These are phyloP conservation scores for Cremastinae sp. DNA, from an alignment of 2,888 invertebrate genomes.

Conservation along the genomic window DNA sequence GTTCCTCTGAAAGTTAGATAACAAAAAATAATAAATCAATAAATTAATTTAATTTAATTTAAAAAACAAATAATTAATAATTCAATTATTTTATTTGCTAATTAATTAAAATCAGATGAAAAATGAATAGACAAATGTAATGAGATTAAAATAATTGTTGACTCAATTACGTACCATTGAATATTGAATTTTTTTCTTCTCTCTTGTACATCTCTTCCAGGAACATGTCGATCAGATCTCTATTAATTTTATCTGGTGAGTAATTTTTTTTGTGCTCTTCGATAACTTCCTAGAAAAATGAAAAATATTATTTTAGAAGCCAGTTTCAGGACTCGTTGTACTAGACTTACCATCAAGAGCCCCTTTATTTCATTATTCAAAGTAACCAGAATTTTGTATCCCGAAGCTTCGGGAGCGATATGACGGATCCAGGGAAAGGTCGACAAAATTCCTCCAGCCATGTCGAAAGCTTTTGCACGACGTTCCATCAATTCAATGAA, in stretches of 20 bases:
- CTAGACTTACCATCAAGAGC: slow-evolving; percentile 81
- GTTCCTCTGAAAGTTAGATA: slow-evolving; percentile 83
- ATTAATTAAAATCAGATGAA: not conserved
- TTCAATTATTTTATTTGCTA: not conserved
- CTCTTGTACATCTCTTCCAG: slow-evolving; percentile 83
- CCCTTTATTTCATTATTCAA: slow-evolving; percentile 83
- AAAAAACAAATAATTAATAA: too few relatives aligned
- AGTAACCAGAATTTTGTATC: slow-evolving; percentile 83
- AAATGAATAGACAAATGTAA: too few relatives aligned
- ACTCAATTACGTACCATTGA: slow-evolving; percentile 80
- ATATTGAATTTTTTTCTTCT: slow-evolving; percentile 74
- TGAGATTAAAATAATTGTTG: slow-evolving; percentile 13
- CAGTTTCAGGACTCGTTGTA: not conserved
- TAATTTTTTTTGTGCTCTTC: slow-evolving; percentile 82
- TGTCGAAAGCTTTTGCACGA: slow-evolving; percentile 78
- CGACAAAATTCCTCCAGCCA: slow-evolving; percentile 83
- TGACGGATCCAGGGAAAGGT: slow-evolving; percentile 85
- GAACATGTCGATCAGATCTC: slow-evolving; percentile 85
- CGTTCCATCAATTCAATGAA: slow-evolving; percentile 73
- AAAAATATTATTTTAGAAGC: not conserved
- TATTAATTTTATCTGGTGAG: slow-evolving; percentile 77
- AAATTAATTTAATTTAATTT: not conserved
- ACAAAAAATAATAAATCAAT: too few relatives aligned
- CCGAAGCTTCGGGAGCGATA: slow-evolving; percentile 84
- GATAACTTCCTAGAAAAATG: slow-evolving; percentile 81